Percentiles rank a stretch among this genome's conserved stretches.
These are phyloP conservation scores for Cheilosia vernalis DNA, from an alignment of 2,888 invertebrate species.

Conservation along the genomic window DNA sequence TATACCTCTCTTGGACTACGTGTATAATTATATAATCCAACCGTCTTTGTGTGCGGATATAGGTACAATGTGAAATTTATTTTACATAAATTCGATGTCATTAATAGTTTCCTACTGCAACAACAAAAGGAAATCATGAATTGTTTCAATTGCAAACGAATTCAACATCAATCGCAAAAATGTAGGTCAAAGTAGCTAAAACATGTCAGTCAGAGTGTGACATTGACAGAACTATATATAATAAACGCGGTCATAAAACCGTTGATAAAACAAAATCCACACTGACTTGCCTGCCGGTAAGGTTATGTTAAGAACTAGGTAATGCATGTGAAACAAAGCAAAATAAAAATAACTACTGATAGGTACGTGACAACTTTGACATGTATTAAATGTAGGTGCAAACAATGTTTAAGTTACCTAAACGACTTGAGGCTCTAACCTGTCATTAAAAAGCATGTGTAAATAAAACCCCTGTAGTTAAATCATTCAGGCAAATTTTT, in stretches of 20 bases:
- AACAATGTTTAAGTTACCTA: no score
- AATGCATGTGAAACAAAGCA: not conserved
- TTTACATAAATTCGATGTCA: conserved; percentile 5
- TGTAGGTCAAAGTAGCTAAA: conserved; percentile 21
- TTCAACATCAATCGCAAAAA: not conserved
- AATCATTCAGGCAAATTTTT: no score
- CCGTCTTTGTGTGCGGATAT: not conserved
- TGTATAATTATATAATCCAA: not conserved
- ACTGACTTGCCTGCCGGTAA: not conserved
- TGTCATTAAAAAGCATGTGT: no score
- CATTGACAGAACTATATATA: conserved; percentile 5
- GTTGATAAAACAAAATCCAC: conserved; percentile 1
- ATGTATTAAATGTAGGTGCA: no score
- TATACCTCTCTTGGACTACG: not conserved
- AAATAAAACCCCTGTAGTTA: no score
- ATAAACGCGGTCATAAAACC: not conserved
- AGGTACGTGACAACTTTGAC: no score
- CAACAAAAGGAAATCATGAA: conserved; percentile 4
- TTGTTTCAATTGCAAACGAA: conserved; percentile 18
- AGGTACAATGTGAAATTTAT: no score
- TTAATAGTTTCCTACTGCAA: not conserved
- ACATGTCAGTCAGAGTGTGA: not conserved
- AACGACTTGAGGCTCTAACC: no score
- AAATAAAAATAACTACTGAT: not conserved
- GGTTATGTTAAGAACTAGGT: not conserved